Evolutionary conservation across 2,797 vertebrate species (phyloP).

Genomic region (Danio choprae): DNA sequence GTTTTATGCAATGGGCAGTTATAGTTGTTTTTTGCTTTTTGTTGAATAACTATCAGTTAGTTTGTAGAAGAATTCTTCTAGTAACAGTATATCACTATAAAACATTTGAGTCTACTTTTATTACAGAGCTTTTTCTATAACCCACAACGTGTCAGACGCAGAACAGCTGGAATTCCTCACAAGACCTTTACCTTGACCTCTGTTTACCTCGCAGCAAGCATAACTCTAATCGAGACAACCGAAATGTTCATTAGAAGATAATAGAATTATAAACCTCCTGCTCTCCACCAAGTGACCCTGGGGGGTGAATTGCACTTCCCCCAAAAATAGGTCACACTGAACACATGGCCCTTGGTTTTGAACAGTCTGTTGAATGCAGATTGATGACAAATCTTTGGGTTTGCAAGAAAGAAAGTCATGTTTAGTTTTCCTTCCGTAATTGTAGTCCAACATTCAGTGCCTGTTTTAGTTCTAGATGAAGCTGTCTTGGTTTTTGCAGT

Average conservation of each 20-base stretch:
- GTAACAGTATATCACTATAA: neutral
- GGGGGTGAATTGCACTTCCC: conserved; percentile 11
- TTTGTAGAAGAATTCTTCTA: neutral
- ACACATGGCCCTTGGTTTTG: conserved; percentile 44
- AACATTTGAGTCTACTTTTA: neutral
- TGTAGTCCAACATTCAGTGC: conserved; percentile 5
- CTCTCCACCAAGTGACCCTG: conserved; percentile 7
- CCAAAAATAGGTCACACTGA: conserved; percentile 16
- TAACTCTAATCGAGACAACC: neutral
- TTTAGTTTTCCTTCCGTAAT: conserved; percentile 28
- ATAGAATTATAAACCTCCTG: neutral
- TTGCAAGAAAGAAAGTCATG: conserved; percentile 17
- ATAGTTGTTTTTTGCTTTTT: neutral
- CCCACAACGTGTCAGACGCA: neutral
- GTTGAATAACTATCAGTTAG: neutral
- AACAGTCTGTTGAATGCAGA: conserved; percentile 23
- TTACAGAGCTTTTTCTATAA: neutral
- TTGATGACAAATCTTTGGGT: conserved; percentile 20
- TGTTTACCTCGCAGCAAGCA: conserved; percentile 16
- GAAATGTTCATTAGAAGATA: conserved; percentile 2
- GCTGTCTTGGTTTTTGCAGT: conserved; percentile 20
- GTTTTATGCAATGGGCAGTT: neutral
- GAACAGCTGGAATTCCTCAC: conserved; percentile 23
- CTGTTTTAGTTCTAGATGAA: conserved; percentile 27
- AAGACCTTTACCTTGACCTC: neutral